Evolutionary conservation across 2,888 invertebrate genomes (phyloP), one percentile per base, ranked within the genome.

Genomic region (Endotricha flammealis): DNA sequence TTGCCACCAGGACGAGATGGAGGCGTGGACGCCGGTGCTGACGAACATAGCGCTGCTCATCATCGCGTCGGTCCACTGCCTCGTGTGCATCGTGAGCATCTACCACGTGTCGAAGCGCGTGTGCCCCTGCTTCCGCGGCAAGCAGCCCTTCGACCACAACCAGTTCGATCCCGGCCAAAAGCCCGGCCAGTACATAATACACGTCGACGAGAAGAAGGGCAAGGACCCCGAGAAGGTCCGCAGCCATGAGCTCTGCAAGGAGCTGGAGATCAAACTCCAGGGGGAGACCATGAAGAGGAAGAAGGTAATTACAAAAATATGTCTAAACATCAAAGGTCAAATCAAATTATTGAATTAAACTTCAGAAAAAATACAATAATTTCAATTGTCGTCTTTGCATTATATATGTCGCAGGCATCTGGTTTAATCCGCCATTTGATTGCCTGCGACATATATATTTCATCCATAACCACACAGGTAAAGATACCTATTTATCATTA

Each of bases 1-100:
- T 28, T 52, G 30, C 45, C 73, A 57, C 34, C 81, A 80, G 66
- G 89, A 88, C 64, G 89, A 87, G 50, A 80, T 78, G 80, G 72
- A 75, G 45, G 87, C 85, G 0, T 90, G 90, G 90, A 85, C 89
- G 1, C 89, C 90, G 0, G 82, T 92, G 29, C 69, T 91, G 14
- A 87, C 90, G 7, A 91, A 91, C 72, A 86, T 90, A 38, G 90
- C 89, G 0, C 71, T 92, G 4, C 81, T 92, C 30, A 76, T 91
- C 44, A 83, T 89, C 12, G 89, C 90, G 6, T 65, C 82, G 0
- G 75, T 88, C 10, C 90, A 91, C 66, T 90, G 89, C 58, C 59
- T 89, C 41, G 79, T 88, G 23, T 86, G 89, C 47, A 70, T 88
- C 34, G 53, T 87, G 36, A 78, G 81, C 47, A 83, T 89, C 42